phyloP scores from a whole-genome alignment of 2,797 vertebrate species.

The Cryptoprocta ferox region DNA sequence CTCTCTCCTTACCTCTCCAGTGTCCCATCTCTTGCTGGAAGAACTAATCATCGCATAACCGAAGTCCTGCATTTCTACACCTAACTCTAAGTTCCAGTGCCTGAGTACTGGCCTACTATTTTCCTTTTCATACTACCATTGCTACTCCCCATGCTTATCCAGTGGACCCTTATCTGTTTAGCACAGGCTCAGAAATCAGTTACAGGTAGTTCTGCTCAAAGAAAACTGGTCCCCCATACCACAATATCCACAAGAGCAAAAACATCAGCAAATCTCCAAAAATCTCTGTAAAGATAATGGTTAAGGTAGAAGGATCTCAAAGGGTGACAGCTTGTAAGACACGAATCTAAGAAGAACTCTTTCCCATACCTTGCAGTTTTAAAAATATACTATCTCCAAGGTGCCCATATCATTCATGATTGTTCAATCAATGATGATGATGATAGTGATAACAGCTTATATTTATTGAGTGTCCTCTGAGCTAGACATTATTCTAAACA shows the following conservation, averaged over 20 bases:
- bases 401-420: neutral
- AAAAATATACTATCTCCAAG: neutral
- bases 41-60: neutral
- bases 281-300: neutral
- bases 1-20: neutral
- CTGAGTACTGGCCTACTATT: neutral
- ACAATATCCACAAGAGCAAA: neutral
- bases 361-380: neutral
- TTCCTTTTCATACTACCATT: neutral
- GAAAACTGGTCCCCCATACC: neutral
- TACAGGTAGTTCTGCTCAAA: neutral
- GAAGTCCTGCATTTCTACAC: neutral
- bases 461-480: neutral
- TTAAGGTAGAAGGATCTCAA: neutral
- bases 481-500: neutral
- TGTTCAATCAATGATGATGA: neutral
- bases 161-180: neutral
- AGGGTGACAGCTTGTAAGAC: neutral
- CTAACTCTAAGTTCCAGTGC: neutral
- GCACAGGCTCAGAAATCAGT: neutral
- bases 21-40: neutral
- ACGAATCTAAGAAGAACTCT: neutral
- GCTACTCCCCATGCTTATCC: neutral
- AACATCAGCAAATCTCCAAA: neutral
- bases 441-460: neutral